A percentile compares a stretch with the other conserved stretches of the same genome.
Conservation (phyloP, 1,140 invertebrate species). For the Mizuhopecten yessoensis region DNA sequence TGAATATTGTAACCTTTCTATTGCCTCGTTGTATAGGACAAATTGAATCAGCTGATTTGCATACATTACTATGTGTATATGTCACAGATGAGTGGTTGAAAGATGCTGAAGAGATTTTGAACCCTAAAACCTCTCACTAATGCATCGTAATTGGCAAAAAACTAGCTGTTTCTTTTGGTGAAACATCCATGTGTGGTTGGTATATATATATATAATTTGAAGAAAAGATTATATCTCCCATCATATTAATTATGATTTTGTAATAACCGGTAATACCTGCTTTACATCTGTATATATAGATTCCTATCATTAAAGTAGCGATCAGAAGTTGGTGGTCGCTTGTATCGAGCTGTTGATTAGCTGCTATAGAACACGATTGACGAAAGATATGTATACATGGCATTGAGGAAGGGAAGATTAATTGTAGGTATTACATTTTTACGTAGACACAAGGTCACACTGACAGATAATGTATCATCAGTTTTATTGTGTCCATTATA, state of each 20-base stretch:
- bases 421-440: not conserved
- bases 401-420: not conserved
- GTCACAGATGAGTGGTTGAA: constrained; percentile 2
- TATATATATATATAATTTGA: too few species aligned
- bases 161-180: not conserved
- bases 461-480: not conserved
- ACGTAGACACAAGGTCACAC: not conserved
- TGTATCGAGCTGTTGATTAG: too few species aligned
- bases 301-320: too few species aligned
- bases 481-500: not conserved
- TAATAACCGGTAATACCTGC: too few species aligned
- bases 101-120: not conserved
- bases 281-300: too few species aligned
- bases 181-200: too few species aligned
- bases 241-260: too few species aligned
- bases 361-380: too few species aligned
- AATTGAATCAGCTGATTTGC: not conserved
- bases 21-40: not conserved
- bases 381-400: not conserved
- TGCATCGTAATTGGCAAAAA: not conserved
- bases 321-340: too few species aligned
- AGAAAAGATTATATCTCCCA: too few species aligned
- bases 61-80: not conserved
- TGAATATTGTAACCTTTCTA: not conserved
- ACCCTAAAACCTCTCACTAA: not conserved